Evolutionary conservation across 2,113 vertebrate species (phyloP), one percentile per base, ranked within the genome.

Genomic region (Hyaena hyaena): DNA sequence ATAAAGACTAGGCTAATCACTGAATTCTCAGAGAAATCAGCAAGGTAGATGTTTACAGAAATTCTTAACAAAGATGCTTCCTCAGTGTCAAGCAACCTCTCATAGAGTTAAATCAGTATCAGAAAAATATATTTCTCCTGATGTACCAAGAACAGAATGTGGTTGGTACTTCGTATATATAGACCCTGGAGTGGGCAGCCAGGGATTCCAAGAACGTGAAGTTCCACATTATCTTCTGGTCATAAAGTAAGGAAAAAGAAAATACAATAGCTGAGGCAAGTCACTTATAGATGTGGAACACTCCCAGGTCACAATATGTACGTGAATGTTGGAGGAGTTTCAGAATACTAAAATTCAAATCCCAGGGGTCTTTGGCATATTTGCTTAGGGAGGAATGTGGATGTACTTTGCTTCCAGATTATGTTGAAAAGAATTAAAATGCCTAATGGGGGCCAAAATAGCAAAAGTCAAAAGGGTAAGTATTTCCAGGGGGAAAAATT

Each of bases 321-420:
- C 26, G 11, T 23, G 39, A 35, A 73, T 4, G 35, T 61, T 12
- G n/a, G 35, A 48, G 21, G 65, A 71, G 28, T 88, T 94, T 66
- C 21, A 45, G 69, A 95, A 90, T 24, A 28, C 19, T 74, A 50
- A 80, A 35, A 65, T 74, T 53, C 23, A 17, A 50, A 74, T 89
- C 17, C 39, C 50, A 82, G 39, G 31, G 16, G n/a, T 65, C 74
- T 61, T 24, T 35, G 66, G 43, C 26, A 17, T 48, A 31, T 77
- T 77, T 48, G 28, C 7, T 48, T 16, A 77, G 10, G 85, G 73
- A 95, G 50, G 63, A 87, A 69, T 39, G 10, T 45, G 12, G 80
- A 88, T 88, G n/a, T 35, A 71, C 61, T 91, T 91, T 58, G 23
- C 85, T 83, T 92, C 84, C 45, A 95, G 83, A 77, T 69, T 77